Percentiles rank a stretch among this genome's conserved stretches.
phyloP scores from a whole-genome alignment of 2,888 invertebrate species.

The Eupelmus urozonus region DNA sequence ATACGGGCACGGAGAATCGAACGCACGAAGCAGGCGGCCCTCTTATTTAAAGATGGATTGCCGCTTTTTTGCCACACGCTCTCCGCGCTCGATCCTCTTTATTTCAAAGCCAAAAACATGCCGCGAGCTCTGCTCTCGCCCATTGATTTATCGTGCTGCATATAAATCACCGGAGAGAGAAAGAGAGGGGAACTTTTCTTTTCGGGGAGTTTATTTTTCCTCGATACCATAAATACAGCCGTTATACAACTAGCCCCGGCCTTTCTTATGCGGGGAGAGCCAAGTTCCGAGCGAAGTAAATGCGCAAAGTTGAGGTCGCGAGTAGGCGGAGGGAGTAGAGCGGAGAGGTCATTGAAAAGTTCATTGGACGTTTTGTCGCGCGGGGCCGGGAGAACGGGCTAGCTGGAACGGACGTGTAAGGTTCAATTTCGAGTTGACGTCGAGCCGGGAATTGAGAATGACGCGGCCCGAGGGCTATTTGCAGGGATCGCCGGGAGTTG shows the following conservation, averaged over 20 bases:
- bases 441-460: background rate
- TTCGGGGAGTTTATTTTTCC: conserved; percentile 24
- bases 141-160: conserved; percentile 38
- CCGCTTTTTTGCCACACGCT: background rate
- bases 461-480: no score
- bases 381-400: background rate
- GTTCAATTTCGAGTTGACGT: background rate
- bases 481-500: no score
- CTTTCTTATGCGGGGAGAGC: background rate
- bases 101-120: conserved; percentile 16
- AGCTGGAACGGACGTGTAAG: conserved; percentile 37
- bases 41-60: conserved; percentile 1
- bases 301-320: conserved; percentile 44
- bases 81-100: background rate
- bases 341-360: conserved; percentile 46
- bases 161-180: conserved; percentile 32
- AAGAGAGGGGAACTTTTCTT: conserved; percentile 10
- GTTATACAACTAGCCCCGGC: background rate
- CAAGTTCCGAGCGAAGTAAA: conserved; percentile 31
- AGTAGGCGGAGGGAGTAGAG: background rate
- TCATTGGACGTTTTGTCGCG: conserved; percentile 37
- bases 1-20: background rate
- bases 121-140: background rate
- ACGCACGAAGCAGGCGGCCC: background rate
- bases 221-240: conserved; percentile 24